phyloP scores from a whole-genome alignment of 1,140 invertebrate species.

The Copidosoma floridanum region DNA sequence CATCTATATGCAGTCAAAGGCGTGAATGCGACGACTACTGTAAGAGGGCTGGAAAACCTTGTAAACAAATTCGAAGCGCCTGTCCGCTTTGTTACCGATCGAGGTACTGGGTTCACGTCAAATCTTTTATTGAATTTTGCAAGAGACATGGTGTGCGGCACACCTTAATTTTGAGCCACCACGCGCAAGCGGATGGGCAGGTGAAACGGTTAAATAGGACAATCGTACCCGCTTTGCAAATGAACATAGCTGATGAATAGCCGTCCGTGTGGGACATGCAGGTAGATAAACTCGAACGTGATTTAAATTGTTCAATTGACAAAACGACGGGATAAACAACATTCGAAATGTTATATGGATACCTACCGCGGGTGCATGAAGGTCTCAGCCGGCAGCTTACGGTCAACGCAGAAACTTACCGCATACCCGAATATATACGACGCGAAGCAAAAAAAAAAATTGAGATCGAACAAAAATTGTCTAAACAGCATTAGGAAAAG shows the following conservation, averaged over 20 bases:
- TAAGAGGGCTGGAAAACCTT: too few relatives aligned
- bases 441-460: neutral
- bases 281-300: neutral
- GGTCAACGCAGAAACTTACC: neutral
- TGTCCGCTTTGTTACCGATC: too few relatives aligned
- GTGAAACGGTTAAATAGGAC: constrained; percentile 15
- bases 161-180: constrained; percentile 1
- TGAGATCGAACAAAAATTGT: neutral
- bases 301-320: neutral
- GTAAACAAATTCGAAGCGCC: too few relatives aligned
- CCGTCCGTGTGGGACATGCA: too few relatives aligned
- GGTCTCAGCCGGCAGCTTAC: neutral
- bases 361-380: neutral
- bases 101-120: too few relatives aligned
- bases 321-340: constrained; percentile 11
- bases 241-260: too few relatives aligned
- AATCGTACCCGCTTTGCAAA: constrained; percentile 1
- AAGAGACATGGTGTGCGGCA: constrained; percentile 16
- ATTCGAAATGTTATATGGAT: constrained; percentile 18
- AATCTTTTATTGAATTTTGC: constrained; percentile 32
- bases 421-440: neutral
- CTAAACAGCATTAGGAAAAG: constrained; percentile 1
- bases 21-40: too few relatives aligned
- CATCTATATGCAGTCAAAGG: too few relatives aligned
- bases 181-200: constrained; percentile 18